phyloP scores from a whole-genome alignment of 2,888 invertebrate genomes.

The Hypsopygia costalis region DNA sequence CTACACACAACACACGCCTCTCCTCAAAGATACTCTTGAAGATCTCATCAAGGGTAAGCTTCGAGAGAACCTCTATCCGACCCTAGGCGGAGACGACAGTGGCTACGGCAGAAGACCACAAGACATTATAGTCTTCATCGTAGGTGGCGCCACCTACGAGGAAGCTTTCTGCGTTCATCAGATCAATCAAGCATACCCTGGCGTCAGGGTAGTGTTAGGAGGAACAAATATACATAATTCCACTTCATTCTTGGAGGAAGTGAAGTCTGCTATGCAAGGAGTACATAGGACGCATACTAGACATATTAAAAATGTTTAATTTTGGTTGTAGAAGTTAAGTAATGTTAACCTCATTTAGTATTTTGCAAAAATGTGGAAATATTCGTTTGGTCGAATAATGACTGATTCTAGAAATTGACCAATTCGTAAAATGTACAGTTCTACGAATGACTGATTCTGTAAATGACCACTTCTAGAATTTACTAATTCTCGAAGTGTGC shows the following conservation, averaged over 20 bases:
- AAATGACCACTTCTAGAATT: no score
- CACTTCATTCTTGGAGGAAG: constrained; percentile 88
- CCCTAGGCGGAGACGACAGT: constrained; percentile 83
- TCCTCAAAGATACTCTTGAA: constrained; percentile 93
- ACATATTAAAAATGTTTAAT: constrained; percentile 64
- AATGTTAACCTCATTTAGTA: no score
- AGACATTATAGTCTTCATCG: constrained; percentile 97
- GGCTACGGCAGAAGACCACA: constrained; percentile 84
- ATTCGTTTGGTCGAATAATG: no score
- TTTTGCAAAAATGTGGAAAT: no score
- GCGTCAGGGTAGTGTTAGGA: constrained; percentile 90
- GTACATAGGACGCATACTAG: constrained; percentile 83
- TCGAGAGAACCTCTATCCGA: constrained; percentile 92
- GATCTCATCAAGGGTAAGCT: constrained; percentile 94
- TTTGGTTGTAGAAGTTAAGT: background rate
- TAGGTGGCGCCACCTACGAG: constrained; percentile 98
- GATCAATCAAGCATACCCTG: constrained; percentile 84
- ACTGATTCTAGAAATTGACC: no score
- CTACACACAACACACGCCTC: constrained; percentile 98
- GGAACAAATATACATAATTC: constrained; percentile 97
- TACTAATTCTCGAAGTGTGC: no score
- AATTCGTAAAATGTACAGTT: no score
- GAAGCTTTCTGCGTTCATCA: constrained; percentile 93
- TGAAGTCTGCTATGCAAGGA: constrained; percentile 84
- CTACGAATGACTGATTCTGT: no score